phyloP scores from a whole-genome alignment of 64 coral and sea anemone species.

The Exaiptasia diaphana region DNA sequence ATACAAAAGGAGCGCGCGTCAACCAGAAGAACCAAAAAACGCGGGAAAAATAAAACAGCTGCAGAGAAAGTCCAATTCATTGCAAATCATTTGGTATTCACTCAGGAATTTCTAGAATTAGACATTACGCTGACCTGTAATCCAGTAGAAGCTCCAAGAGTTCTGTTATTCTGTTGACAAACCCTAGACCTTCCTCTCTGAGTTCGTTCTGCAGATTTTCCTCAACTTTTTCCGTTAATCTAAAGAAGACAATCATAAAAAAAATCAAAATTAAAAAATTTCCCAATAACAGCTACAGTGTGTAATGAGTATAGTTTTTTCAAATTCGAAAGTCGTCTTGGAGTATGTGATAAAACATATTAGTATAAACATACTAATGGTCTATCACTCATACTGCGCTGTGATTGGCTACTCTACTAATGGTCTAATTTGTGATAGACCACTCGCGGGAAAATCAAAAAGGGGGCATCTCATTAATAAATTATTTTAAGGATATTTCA shows the following conservation, averaged over 20 bases:
- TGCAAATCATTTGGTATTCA: background rate
- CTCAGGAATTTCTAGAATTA: background rate
- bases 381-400: too few species aligned
- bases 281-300: background rate
- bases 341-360: too few species aligned
- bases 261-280: background rate
- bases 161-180: slow-evolving; percentile 74
- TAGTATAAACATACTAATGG: too few species aligned
- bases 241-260: background rate
- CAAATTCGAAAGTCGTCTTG: too few species aligned
- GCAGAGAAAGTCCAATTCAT: background rate
- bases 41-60: background rate
- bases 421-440: too few species aligned
- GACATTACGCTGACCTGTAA: slow-evolving; percentile 62
- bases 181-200: slow-evolving; percentile 58
- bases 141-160: slow-evolving; percentile 78
- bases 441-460: too few species aligned
- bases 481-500: too few species aligned
- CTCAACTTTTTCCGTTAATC: slow-evolving; percentile 68
- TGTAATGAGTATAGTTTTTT: too few species aligned
- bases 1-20: too few species aligned
- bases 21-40: too few species aligned
- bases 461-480: too few species aligned
- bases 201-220: slow-evolving; percentile 26
- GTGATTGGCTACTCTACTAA: too few species aligned